Evolutionary conservation across 2,797 vertebrate genomes (phyloP).

Genomic region (Spizella passerina): DNA sequence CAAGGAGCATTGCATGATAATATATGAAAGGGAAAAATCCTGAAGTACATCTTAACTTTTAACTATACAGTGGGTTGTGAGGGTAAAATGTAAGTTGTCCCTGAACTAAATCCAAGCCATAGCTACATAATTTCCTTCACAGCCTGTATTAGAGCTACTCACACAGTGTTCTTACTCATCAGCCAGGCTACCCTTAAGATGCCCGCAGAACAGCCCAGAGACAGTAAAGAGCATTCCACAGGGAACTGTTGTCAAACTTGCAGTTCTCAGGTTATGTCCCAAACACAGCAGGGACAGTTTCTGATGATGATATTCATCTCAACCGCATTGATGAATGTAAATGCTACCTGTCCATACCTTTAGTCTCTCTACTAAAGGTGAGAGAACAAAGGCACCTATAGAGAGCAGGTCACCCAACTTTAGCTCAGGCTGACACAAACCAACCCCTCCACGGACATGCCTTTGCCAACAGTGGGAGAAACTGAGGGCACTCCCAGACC

Average conservation of each 20-base stretch:
- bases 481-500: neutral
- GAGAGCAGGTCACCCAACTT: neutral
- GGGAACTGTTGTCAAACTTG: neutral
- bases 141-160: neutral
- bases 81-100: neutral
- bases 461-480: neutral
- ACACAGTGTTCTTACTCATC: neutral
- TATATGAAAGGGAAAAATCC: neutral
- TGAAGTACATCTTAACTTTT: neutral
- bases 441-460: fast-evolving
- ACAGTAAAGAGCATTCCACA: neutral
- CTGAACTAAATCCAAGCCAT: neutral
- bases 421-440: neutral
- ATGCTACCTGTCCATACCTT: neutral
- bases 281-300: neutral
- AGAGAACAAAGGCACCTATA: neutral
- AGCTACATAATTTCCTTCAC: neutral
- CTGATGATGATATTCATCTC: neutral
- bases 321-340: neutral
- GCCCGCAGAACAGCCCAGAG: neutral
- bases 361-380: neutral
- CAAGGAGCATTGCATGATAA: neutral
- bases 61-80: neutral
- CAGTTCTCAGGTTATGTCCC: neutral
- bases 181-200: neutral